Base-by-base conservation (phyloP, 2,888 invertebrate species). In the Melinopterus prodromus region DNA sequence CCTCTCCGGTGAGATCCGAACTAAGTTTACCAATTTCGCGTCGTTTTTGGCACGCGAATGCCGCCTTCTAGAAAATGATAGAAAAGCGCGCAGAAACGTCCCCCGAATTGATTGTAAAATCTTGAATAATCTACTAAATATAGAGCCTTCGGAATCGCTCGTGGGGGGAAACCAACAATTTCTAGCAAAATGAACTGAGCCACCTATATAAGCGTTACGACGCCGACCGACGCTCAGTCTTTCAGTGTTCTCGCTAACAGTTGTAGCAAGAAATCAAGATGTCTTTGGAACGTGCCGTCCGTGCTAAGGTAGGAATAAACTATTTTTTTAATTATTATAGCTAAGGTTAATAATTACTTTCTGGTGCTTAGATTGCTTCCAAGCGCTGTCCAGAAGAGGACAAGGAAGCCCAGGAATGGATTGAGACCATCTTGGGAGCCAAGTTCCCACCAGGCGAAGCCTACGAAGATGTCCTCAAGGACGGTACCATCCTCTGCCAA, bases 281-380 rank as follows among this genome's bases (percentile, higher is more conserved):
- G 97, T 96, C 97, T 94, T 93, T 97, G 90, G 96, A 97, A 94
- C 95, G 97, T 91, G 95, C 95, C 93, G 95, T 97, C 91, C 95
- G 95, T 90, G 94, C 94, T 89, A 97, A 97, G 95, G 96, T 97
- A 90, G 91, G 91, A 70, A 16, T 9, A 70, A 26, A 83, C 84
- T 35, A 36, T 81, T 75, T 70, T 70, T 77, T 37, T 70, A 76
- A 78, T n/a, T n/a, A n/a, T n/a, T n/a, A n/a, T n/a, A 83, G 78
- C 78, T 77, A 72, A 69, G 53, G 78, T 53, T 16, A 81, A 79
- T 78, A 81, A 82, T 80, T 80, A 80, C 78, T 79, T 76, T 53
- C 76, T 38, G 38, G 26, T 70, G 14, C 74, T 14, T 78, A 97
- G 97, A 92, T 97, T 90, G 95, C 95, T 86, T 92, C 94, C 87